Evolutionary conservation across 2,797 vertebrate species (phyloP), one percentile per base, ranked within the genome.

Genomic region (Lutjanus argentimaculatus): DNA sequence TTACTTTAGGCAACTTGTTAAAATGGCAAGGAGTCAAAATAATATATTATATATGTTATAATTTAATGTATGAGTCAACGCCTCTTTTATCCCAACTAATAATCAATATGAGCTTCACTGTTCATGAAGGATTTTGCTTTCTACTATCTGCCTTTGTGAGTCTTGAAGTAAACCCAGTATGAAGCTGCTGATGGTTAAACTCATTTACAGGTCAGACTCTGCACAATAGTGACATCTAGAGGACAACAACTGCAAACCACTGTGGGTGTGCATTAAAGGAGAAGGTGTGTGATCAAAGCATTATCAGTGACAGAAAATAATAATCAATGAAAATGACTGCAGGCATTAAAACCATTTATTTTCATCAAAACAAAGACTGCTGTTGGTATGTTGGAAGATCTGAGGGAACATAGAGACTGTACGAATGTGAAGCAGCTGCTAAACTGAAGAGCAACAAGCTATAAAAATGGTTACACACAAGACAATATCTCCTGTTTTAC

Each of bases 281-380:
- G 19, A 0, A 13, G 12, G 1, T 22, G 12, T 21, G 40, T 4
- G 9, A 1, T 6, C 6, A 30, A 17, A 46, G 15, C 19, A n/a
- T 19, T 7, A 51, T n/a, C 0, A 7, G 14, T 43, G 48, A 63
- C 8, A 56, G 8, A 2, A 64, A 72, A 77, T 49, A 67, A 72
- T 7, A 67, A 68, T 12, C 40, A 46, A 14, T 22, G 12, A 75
- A 43, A 62, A 71, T 45, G 43, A 19, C 36, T 4, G 49, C 0
- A 53, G n/a, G 74, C 21, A 75, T 85, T 89, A 49, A 1, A 71
- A 52, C 15, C 10, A 61, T 93, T 94, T 93, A 93, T 91, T 93
- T 70, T 51, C 67, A 85, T 77, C 30, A 81, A 80, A 85, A 79
- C 77, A 86, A 69, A 68, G 21, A 77, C 46, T 77, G 48, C 52